Conservation (phyloP, 2,888 invertebrate species). For the Pseudolycoriella hygida region DNA sequence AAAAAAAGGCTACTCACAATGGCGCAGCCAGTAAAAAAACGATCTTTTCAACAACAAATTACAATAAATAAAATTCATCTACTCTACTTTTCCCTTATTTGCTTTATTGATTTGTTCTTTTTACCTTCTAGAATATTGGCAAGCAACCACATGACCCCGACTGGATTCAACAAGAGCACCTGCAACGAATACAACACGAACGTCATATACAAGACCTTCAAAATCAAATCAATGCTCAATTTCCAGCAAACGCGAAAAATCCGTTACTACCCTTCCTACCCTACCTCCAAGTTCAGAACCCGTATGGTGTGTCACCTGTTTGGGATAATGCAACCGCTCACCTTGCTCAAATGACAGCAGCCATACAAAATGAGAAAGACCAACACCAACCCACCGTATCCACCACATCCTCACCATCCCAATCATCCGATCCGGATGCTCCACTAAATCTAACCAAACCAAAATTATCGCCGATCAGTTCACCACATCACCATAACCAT, state of each 20-base stretch:
- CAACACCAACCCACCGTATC: background rate
- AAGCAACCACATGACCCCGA: background rate
- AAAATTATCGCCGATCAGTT: constrained; percentile 40
- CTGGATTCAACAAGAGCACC: background rate
- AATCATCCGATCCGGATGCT: constrained; percentile 48
- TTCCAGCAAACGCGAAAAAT: constrained; percentile 11
- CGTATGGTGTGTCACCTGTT: constrained; percentile 25
- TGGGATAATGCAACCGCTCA: constrained; percentile 50
- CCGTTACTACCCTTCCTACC: constrained; percentile 18
- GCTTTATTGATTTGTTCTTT: too few species aligned
- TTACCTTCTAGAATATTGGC: too few species aligned
- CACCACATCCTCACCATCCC: constrained; percentile 2
- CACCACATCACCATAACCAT: constrained; percentile 17
- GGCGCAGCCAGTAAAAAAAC: too few species aligned
- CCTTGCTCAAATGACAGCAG: constrained; percentile 48
- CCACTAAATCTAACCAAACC: constrained; percentile 83
- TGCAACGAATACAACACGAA: background rate
- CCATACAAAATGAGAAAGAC: constrained; percentile 15
- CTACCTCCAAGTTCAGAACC: constrained; percentile 17
- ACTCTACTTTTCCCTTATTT: too few species aligned
- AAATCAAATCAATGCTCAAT: constrained; percentile 21
- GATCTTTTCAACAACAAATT: too few species aligned
- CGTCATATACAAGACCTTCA: constrained; percentile 20
- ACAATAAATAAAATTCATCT: too few species aligned
- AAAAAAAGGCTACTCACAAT: too few species aligned